phyloP scores from a whole-genome alignment of 2,113 vertebrate genomes.

The Malurus alboscapulatus region DNA sequence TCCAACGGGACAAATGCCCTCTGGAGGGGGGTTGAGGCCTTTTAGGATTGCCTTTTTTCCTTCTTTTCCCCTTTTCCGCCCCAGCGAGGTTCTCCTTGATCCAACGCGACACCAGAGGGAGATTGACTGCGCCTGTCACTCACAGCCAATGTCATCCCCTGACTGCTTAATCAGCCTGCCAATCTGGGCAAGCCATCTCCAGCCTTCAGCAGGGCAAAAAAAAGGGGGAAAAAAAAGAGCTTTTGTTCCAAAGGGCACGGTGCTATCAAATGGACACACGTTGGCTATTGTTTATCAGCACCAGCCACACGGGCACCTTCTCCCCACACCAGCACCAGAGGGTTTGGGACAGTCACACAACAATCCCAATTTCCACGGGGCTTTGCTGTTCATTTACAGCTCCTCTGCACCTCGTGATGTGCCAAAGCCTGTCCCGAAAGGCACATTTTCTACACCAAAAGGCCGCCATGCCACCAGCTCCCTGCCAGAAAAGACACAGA shows the following conservation, averaged over 20 bases:
- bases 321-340: neutral
- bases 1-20: neutral
- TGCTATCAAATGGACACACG: neutral
- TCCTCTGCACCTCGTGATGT: fast-evolving
- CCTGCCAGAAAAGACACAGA: neutral
- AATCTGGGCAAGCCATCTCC: conserved; percentile 16
- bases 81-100: neutral
- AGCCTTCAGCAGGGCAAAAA: neutral
- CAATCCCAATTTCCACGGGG: conserved; percentile 20
- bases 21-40: neutral
- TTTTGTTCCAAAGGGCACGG: neutral
- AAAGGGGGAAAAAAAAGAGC: fast-evolving
- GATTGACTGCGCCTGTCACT: conserved; percentile 29
- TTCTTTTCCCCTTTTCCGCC: neutral
- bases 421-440: neutral
- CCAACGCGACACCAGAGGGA: neutral
- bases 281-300: conserved; percentile 27
- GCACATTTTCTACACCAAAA: neutral
- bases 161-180: conserved; percentile 43
- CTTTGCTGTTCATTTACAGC: neutral
- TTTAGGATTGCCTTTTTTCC: neutral
- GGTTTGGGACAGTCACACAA: neutral
- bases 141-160: neutral
- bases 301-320: neutral
- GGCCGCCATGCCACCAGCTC: fast-evolving